phyloP scores from a whole-genome alignment of 2,888 invertebrate genomes.

The Poecilus cupreus region DNA sequence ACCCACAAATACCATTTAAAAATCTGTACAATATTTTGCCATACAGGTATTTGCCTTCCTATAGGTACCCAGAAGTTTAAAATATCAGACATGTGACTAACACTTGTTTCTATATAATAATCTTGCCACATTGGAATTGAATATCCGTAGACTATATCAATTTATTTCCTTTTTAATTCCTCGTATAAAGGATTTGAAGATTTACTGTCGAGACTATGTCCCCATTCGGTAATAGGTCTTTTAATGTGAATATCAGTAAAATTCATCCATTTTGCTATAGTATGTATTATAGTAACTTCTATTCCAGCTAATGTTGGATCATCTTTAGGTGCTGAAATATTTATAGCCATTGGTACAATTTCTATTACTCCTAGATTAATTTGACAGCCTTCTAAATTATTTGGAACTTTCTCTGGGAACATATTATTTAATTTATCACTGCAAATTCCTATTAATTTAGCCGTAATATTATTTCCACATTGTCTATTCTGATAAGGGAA shows the following conservation, averaged over 20 bases:
- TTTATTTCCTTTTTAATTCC: background rate
- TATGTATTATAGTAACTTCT: constrained; percentile 16
- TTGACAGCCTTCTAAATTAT: constrained; percentile 3
- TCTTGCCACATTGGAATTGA: background rate
- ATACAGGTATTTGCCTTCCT: background rate
- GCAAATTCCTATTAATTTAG: background rate
- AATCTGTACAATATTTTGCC: constrained; percentile 16
- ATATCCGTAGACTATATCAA: constrained; percentile 7
- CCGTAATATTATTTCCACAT: background rate
- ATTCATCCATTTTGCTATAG: constrained; percentile 30
- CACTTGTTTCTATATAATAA: background rate
- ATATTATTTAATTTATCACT: background rate
- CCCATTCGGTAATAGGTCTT: background rate
- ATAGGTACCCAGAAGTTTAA: constrained; percentile 2
- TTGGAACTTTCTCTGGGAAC: constrained; percentile 7
- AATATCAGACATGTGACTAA: background rate
- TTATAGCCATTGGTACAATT: background rate
- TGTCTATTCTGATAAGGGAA: constrained; percentile 12
- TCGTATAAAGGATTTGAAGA: background rate
- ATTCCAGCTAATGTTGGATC: background rate
- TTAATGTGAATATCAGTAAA: background rate
- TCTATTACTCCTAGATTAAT: background rate
- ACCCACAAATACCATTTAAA: background rate
- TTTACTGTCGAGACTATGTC: background rate
- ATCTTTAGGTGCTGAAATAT: background rate